Base-by-base conservation (phyloP, 2,888 invertebrate genomes). In the Odontothrips loti region DNA sequence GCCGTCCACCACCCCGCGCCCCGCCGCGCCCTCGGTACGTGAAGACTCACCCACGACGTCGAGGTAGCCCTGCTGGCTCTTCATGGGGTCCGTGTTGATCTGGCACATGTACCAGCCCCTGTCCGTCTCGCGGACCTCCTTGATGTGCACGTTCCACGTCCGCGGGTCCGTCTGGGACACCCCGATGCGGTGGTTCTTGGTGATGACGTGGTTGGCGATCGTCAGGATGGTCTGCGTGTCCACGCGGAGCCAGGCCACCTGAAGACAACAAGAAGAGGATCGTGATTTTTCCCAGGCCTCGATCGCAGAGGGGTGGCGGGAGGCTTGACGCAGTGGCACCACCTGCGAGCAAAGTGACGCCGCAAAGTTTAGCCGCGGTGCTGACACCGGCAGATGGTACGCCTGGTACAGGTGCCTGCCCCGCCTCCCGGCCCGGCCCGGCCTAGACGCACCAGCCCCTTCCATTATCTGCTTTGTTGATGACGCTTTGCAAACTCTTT, bases 191-290 rank as follows among this genome's bases (percentile, higher is more conserved):
- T 95, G 95, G 89, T 95, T 96, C 89, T 96, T 94, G 82, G 96
- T 96, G 87, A 96, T 96, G 86, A 96, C 95, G 89, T 96, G 95
- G 85, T 92, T 93, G 83, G 95, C 95, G 85, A 96, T 96, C 79
- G 95, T 95, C 84, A 96, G 90, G 85, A 96, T 95, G 12, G 95
- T 96, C 87, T 96, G 96, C 63, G 95, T 96, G 89, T 96, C 96
- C 81, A 96, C 95, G 83, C 95, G 92, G 82, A 96, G 90, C 95
- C 96, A 96, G 86, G 96, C 96, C 85, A 96, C 95, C 96, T 96
- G 88, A 79, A 89, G 51, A 10, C 23, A 68, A 68, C 68, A 68
- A 23, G 23, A 68, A 1, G 51, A 51, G 20, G 12, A 48, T 6
- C 34, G 34, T 43, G 34, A 43, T 43, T 43, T 43, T 6, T 43